These are phyloP conservation scores for Pantala flavescens DNA, from an alignment of 1,140 invertebrate genomes.

Conservation along the genomic window DNA sequence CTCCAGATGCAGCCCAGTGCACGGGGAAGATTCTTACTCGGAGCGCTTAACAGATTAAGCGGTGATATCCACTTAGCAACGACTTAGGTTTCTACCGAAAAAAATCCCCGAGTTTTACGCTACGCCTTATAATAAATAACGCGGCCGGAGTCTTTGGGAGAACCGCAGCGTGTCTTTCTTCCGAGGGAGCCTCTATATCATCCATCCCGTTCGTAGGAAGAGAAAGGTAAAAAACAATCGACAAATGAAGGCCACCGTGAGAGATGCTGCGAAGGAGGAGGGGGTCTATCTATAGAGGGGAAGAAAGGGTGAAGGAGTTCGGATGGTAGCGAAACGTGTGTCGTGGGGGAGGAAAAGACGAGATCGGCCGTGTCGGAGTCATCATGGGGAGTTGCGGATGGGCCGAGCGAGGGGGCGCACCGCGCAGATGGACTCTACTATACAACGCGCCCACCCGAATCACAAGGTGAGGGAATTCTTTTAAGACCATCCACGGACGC, in stretches of 20 bases:
- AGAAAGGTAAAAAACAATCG: neutral
- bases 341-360: neutral
- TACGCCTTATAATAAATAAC: neutral
- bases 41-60: neutral
- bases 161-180: neutral
- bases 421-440: no score
- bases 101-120: neutral
- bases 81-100: neutral
- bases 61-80: neutral
- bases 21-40: neutral
- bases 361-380: no score
- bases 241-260: conserved; percentile 1
- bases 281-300: neutral
- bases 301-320: neutral
- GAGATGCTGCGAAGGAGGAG: neutral
- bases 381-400: no score
- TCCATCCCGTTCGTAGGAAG: neutral
- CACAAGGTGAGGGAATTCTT: no score
- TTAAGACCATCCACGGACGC: no score
- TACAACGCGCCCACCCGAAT: no score
- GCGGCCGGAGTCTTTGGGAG: neutral
- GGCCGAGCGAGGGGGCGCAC: no score
- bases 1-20: neutral
- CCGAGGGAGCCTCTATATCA: neutral
- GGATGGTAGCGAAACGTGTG: neutral